Evolutionary conservation across 2,113 vertebrate genomes (phyloP).

Genomic region (Chionodraco myersi): DNA sequence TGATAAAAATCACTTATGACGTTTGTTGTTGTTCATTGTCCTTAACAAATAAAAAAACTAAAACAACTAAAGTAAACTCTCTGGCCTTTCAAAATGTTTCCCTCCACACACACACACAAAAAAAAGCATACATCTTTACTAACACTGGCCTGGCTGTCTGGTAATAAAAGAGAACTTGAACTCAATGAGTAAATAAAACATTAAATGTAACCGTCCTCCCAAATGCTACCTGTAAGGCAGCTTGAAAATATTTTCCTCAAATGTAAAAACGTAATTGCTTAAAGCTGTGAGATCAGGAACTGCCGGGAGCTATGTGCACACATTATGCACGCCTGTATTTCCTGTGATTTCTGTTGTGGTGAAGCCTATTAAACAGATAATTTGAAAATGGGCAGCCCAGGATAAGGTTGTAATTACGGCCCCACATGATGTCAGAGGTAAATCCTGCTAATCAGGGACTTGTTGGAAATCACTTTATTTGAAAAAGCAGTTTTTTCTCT

Average conservation of each 20-base stretch:
- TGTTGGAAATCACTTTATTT: constrained; percentile 29
- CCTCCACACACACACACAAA: background rate
- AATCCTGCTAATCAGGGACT: constrained; percentile 20
- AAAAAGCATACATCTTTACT: background rate
- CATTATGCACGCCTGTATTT: constrained; percentile 43
- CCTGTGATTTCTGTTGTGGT: constrained; percentile 60
- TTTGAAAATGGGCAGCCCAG: constrained; percentile 36
- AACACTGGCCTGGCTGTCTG: no score
- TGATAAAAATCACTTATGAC: background rate
- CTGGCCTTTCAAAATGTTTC: background rate
- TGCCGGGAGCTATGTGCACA: constrained; percentile 29
- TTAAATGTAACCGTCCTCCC: background rate
- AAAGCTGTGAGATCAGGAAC: constrained; percentile 69
- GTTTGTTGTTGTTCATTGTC: background rate
- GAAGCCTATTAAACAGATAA: constrained; percentile 42
- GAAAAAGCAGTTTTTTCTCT: background rate
- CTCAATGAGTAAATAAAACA: background rate
- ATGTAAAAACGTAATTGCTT: constrained; percentile 75
- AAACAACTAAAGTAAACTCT: background rate
- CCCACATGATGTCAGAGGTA: constrained; percentile 6
- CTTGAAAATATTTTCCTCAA: constrained; percentile 73
- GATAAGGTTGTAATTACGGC: constrained; percentile 23
- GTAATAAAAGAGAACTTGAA: no score
- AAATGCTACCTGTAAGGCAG: constrained; percentile 66
- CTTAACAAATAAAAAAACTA: background rate